Evolutionary conservation across 2,888 invertebrate genomes (phyloP).

Genomic region (Drosophila greeni): DNA sequence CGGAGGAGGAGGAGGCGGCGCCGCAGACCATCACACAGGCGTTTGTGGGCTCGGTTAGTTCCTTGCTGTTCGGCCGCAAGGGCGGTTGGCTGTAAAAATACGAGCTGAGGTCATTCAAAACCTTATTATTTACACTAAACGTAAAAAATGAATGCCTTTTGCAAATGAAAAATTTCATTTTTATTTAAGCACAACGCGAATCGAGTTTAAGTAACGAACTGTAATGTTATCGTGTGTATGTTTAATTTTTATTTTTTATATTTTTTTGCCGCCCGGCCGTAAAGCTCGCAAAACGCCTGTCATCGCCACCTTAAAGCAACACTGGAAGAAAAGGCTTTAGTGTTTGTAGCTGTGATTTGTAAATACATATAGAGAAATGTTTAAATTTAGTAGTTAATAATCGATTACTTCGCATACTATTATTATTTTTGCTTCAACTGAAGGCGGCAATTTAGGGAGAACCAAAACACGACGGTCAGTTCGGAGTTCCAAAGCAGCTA

Average conservation of each 20-base stretch:
- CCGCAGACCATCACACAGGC: slow-evolving; percentile 78
- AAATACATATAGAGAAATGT: slow-evolving; percentile 68
- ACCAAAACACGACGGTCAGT: slow-evolving; percentile 30
- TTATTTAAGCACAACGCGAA: slow-evolving; percentile 38
- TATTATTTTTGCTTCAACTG: slow-evolving; percentile 44
- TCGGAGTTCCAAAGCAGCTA: slow-evolving; percentile 54
- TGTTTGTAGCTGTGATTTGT: slow-evolving; percentile 72
- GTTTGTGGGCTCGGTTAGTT: slow-evolving; percentile 87
- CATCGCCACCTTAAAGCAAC: slow-evolving; percentile 55
- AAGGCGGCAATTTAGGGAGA: slow-evolving; percentile 34
- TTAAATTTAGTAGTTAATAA: slow-evolving; percentile 71
- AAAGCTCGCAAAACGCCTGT: slow-evolving; percentile 28
- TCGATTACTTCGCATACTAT: slow-evolving; percentile 49
- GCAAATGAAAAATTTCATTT: slow-evolving; percentile 20
- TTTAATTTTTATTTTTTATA: slow-evolving; percentile 33
- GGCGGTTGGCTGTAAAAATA: slow-evolving; percentile 84
- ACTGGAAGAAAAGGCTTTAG: slow-evolving; percentile 55
- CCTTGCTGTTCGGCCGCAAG: slow-evolving; percentile 89
- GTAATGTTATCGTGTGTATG: slow-evolving; percentile 28
- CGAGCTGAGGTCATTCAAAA: slow-evolving; percentile 24
- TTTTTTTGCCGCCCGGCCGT: slow-evolving; percentile 23
- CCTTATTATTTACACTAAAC: slow-evolving; percentile 44
- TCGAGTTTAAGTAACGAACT: slow-evolving; percentile 26
- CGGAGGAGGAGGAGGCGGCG: slow-evolving; percentile 27
- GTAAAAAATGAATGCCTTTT: slow-evolving; percentile 18